A percentile compares a stretch with the other conserved stretches of the same genome.
Conservation (phyloP, 2,113 vertebrate genomes). For the Lucifuga dentata region DNA sequence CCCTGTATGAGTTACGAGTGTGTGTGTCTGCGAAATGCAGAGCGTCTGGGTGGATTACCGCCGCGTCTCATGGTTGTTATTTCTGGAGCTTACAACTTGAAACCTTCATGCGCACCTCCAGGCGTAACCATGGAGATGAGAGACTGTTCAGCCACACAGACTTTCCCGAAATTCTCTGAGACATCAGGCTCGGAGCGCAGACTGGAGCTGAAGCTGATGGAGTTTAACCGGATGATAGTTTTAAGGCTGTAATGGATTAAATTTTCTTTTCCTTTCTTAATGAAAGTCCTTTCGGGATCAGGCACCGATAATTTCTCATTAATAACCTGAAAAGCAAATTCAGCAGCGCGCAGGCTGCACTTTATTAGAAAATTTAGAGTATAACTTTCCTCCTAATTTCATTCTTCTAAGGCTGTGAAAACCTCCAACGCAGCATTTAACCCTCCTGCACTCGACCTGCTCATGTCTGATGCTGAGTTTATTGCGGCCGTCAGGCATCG, state of each 20-base stretch:
- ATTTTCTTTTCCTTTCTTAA: no score
- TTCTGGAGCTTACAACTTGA: constrained; percentile 46
- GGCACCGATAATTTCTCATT: no score
- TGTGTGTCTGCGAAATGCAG: constrained; percentile 4
- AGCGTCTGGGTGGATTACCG: constrained; percentile 46
- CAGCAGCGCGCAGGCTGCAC: no score
- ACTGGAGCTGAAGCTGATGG: constrained; percentile 3
- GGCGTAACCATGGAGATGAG: constrained; percentile 45
- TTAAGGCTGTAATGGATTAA: background rate
- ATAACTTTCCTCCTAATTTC: no score
- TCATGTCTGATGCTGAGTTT: no score
- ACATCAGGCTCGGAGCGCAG: constrained; percentile 31
- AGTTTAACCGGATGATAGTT: background rate
- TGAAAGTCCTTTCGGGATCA: no score
- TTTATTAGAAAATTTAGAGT: no score
- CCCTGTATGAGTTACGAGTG: constrained; percentile 22
- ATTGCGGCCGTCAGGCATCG: no score
- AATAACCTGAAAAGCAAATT: no score
- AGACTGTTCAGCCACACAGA: constrained; percentile 15
- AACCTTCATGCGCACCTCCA: constrained; percentile 29
- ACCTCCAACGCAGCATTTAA: no score
- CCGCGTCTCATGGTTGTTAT: constrained; percentile 33
- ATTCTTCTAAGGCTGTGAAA: no score
- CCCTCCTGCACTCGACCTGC: no score
- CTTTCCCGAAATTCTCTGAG: constrained; percentile 36